phyloP scores from a whole-genome alignment of 2,797 vertebrate genomes.

The Schizopygopsis pylzovi region DNA sequence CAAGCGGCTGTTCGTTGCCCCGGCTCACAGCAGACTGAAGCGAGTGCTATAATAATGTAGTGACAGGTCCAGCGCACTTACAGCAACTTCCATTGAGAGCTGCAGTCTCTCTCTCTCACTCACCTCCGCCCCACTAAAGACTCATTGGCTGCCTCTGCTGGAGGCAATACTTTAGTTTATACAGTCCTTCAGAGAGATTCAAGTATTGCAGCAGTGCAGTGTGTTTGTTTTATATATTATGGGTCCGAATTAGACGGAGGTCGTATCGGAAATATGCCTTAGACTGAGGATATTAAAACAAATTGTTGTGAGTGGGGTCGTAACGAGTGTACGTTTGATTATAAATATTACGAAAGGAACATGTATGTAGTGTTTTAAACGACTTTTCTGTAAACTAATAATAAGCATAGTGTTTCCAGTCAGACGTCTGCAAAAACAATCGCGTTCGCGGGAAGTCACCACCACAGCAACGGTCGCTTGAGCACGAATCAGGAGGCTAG shows the following conservation, averaged over 20 bases:
- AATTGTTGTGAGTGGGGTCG: neutral
- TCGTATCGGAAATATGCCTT: neutral
- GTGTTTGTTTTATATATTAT: neutral
- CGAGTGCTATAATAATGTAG: constrained; percentile 10
- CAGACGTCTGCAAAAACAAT: neutral
- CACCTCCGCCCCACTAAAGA: constrained; percentile 51
- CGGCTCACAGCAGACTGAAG: constrained; percentile 25
- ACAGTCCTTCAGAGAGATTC: constrained; percentile 22
- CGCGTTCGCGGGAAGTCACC: neutral
- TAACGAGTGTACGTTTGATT: neutral
- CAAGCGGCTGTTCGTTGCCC: constrained; percentile 40
- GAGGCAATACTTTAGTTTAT: constrained; percentile 35
- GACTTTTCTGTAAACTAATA: neutral
- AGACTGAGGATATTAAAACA: neutral
- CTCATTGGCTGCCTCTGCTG: constrained; percentile 49
- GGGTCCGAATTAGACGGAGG: neutral
- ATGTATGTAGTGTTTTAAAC: neutral
- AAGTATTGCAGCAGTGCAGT: constrained; percentile 5
- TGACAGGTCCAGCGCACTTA: constrained; percentile 29
- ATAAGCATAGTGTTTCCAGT: neutral
- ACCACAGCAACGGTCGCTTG: neutral
- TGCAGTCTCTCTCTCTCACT: constrained; percentile 20
- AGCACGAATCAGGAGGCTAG: no score
- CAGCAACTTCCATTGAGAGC: constrained; percentile 56
- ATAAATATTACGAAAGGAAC: neutral